Evolutionary conservation across 2,888 invertebrate species (phyloP).

Genomic region (Scaptomyza reducta): DNA sequence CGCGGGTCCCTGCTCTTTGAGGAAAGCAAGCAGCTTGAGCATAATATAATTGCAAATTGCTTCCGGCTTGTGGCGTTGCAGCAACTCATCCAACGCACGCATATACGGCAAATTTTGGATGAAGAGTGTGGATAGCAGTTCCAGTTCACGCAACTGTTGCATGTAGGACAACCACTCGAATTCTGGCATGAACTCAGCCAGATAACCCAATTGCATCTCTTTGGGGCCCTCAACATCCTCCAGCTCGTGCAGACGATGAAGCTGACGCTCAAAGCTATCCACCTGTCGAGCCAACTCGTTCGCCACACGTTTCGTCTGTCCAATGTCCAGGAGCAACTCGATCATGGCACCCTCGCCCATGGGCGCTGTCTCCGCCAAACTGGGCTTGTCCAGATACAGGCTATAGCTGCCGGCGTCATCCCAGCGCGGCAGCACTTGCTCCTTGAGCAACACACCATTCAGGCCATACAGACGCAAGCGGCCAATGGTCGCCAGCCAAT

Average conservation of each 20-base stretch:
- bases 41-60: conserved; percentile 81
- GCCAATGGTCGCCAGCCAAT: conserved; percentile 79
- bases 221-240: conserved; percentile 79
- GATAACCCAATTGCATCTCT: conserved; percentile 81
- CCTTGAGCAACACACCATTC: conserved; percentile 79
- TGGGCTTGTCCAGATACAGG: conserved; percentile 81
- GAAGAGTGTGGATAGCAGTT: conserved; percentile 75
- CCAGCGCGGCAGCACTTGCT: conserved; percentile 81
- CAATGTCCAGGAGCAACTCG: conserved; percentile 77
- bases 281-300: conserved; percentile 78
- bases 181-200: conserved; percentile 76
- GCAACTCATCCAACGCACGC: conserved; percentile 68
- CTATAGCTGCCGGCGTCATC: conserved; percentile 78
- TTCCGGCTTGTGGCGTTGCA: conserved; percentile 60
- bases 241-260: conserved; percentile 71
- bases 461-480: conserved; percentile 75
- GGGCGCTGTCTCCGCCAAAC: conserved; percentile 69
- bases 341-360: conserved; percentile 78
- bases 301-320: conserved; percentile 75
- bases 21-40: conserved; percentile 76
- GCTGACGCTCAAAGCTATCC: conserved; percentile 73
- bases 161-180: conserved; percentile 77
- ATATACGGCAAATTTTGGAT: conserved; percentile 80
- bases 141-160: conserved; percentile 61
- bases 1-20: conserved; percentile 78